Conservation (phyloP, 2,888 invertebrate genomes). For the Polydrusus pterygomalis region DNA sequence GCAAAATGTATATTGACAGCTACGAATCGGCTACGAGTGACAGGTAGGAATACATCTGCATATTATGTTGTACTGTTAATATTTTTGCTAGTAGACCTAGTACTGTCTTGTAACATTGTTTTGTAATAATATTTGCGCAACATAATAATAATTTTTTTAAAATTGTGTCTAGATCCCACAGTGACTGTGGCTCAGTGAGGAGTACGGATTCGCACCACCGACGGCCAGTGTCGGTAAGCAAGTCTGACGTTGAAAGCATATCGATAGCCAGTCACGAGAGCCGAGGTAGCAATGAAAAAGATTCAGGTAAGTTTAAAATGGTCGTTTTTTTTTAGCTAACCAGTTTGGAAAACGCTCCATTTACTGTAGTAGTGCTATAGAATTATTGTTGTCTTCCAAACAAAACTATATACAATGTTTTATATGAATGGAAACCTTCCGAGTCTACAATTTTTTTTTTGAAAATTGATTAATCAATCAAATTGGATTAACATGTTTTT, state of each 20-base stretch:
- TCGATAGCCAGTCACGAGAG: conserved; percentile 88
- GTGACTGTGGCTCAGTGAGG: conserved; percentile 84
- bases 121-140: neutral
- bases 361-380: no score
- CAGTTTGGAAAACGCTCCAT: no score
- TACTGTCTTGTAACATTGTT: no score
- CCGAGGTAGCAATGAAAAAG: conserved; percentile 78
- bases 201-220: conserved; percentile 72
- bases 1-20: conserved; percentile 78
- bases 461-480: no score
- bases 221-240: conserved; percentile 72
- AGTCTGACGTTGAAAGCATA: conserved; percentile 88
- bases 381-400: no score
- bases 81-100: no score
- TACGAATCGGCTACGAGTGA: conserved; percentile 71
- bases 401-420: neutral
- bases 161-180: conserved; percentile 76
- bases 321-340: no score
- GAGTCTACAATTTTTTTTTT: neutral
- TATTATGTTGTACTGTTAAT: no score
- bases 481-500: no score
- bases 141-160: neutral
- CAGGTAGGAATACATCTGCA: conserved; percentile 68
- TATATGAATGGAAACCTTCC: neutral
- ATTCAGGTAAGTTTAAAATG: conserved; percentile 46